Evolutionary conservation across 2,888 invertebrate genomes (phyloP).

Genomic region (Gandaritis pyraliata): DNA sequence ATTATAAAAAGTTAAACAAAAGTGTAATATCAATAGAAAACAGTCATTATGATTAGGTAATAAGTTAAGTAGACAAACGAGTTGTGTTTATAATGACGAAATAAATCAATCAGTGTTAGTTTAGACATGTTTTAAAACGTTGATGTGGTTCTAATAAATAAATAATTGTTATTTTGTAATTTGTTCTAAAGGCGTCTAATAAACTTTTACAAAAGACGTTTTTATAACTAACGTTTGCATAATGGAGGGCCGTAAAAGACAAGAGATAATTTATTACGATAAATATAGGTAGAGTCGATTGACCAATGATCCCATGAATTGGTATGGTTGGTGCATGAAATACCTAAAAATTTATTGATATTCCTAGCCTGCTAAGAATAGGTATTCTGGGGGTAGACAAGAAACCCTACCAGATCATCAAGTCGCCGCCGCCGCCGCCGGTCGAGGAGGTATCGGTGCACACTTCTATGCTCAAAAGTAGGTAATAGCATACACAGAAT

Average conservation of each 20-base stretch:
- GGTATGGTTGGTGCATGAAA: neutral
- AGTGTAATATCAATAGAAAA: no score
- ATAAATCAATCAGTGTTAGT: slow-evolving; percentile 3
- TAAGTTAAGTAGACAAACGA: no score
- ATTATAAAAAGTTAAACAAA: no score
- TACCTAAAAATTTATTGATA: no score
- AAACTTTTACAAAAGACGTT: slow-evolving; percentile 7
- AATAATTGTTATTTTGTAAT: neutral
- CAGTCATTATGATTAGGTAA: no score
- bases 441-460: no score
- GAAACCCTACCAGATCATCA: no score
- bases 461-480: no score
- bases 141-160: neutral
- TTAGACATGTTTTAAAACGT: slow-evolving; percentile 1
- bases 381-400: no score
- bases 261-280: neutral
- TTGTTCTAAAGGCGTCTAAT: slow-evolving; percentile 4
- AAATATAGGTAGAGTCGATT: slow-evolving; percentile 1
- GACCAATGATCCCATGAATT: slow-evolving; percentile 2
- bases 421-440: no score
- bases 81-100: neutral
- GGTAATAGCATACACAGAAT: no score
- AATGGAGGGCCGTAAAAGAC: slow-evolving; percentile 3
- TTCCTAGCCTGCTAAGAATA: no score
- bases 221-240: slow-evolving; percentile 6